Conservation (phyloP, 2,113 vertebrate species). For the Oreotrochilus melanogaster region DNA sequence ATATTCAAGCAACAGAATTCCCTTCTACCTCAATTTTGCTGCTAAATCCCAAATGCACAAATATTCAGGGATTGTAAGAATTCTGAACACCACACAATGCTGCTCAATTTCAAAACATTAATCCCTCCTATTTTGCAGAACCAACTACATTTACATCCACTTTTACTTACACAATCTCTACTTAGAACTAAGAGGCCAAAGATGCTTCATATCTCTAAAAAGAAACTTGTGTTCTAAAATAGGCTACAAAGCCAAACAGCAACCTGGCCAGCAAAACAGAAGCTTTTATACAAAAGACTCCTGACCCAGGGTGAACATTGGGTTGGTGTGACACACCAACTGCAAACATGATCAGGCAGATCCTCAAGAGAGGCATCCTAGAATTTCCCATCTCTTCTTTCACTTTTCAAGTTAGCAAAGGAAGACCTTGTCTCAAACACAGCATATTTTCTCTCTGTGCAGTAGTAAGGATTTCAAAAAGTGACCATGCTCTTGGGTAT, state of each 20-base stretch:
- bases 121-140: not conserved
- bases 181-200: not conserved
- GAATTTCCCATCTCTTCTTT: not conserved
- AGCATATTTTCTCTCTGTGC: fast-evolving
- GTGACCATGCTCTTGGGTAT: not conserved
- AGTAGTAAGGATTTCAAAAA: not conserved
- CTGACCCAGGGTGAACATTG: not conserved
- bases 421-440: not conserved
- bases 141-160: not conserved
- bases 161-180: not conserved
- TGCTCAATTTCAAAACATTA: not conserved
- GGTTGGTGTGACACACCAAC: not conserved
- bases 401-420: not conserved
- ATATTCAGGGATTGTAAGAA: not conserved
- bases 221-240: not conserved
- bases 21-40: not conserved
- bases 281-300: not conserved
- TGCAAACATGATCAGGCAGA: not conserved
- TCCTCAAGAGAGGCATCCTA: not conserved
- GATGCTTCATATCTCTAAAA: not conserved
- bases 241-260: fast-evolving
- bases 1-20: not conserved
- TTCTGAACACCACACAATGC: not conserved
- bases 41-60: slow-evolving; percentile 15
- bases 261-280: not conserved